These are phyloP conservation scores for Orius insidiosus DNA, from an alignment of 1,140 invertebrate species.

Conservation along the genomic window DNA sequence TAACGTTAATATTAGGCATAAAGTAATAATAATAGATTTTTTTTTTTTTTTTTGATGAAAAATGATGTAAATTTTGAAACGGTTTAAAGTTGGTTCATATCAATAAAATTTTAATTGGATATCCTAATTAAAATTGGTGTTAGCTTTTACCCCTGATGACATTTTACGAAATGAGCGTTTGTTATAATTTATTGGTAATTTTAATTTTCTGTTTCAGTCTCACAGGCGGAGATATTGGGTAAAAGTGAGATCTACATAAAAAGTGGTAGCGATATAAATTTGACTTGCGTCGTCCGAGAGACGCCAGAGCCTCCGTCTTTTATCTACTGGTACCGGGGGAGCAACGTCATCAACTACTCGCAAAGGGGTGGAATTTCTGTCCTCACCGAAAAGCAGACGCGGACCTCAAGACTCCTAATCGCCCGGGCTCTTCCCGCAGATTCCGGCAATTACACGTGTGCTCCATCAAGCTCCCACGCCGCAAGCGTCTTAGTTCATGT, in stretches of 20 bases:
- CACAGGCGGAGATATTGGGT: constrained; percentile 70
- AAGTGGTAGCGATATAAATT: constrained; percentile 75
- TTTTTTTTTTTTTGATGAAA: too few species aligned
- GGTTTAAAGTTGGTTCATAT: too few species aligned
- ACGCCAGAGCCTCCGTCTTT: constrained; percentile 75
- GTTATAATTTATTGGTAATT: neutral
- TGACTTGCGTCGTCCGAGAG: constrained; percentile 70
- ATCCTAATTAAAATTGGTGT: too few species aligned
- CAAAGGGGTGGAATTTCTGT: constrained; percentile 68
- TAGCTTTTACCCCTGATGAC: constrained; percentile 6
- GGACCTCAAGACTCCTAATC: constrained; percentile 66
- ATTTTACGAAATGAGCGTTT: neutral
- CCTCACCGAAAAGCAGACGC: constrained; percentile 67
- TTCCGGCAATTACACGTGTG: constrained; percentile 77
- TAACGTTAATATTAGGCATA: too few species aligned
- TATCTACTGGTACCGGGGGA: constrained; percentile 77
- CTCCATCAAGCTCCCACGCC: constrained; percentile 43
- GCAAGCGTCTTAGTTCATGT: constrained; percentile 41
- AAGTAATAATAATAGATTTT: too few species aligned
- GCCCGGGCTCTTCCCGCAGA: constrained; percentile 52
- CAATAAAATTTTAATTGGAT: too few species aligned
- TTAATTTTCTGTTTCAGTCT: constrained; percentile 45
- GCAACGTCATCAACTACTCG: constrained; percentile 73
- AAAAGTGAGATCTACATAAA: constrained; percentile 71
- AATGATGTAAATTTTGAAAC: too few species aligned